phyloP scores from a whole-genome alignment of 2,888 invertebrate species.

The Latheticus oryzae region DNA sequence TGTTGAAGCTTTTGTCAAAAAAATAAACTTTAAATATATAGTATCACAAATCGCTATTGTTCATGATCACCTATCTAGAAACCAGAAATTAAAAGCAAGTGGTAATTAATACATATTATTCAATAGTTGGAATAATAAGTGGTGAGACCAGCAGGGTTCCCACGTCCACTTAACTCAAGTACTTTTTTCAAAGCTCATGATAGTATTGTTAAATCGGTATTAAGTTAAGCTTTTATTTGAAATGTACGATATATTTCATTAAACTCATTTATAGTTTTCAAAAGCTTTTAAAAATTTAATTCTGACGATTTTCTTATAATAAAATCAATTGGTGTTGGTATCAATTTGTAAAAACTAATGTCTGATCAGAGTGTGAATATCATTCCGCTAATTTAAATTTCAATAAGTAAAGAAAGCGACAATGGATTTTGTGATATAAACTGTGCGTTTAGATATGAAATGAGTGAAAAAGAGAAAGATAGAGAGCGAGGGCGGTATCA shows the following conservation, averaged over 20 bases:
- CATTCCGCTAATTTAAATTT: constrained; percentile 53
- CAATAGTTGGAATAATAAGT: no score
- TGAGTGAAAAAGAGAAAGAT: constrained; percentile 36
- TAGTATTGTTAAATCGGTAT: constrained; percentile 51
- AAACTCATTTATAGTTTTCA: no score
- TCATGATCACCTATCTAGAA: no score
- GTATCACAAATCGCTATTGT: no score
- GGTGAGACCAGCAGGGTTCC: constrained; percentile 58
- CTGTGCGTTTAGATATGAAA: no score
- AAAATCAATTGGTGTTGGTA: constrained; percentile 27
- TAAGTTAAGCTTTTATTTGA: constrained; percentile 56
- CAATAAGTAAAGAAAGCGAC: constrained; percentile 49
- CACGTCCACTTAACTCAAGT: constrained; percentile 58
- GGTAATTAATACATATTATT: constrained; percentile 24
- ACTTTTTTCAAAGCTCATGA: constrained; percentile 53
- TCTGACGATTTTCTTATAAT: constrained; percentile 8
- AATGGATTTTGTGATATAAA: constrained; percentile 45
- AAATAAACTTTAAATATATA: no score
- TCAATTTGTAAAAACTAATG: constrained; percentile 34
- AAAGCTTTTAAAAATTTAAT: constrained; percentile 8
- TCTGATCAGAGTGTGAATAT: constrained; percentile 31
- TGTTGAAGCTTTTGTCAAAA: no score
- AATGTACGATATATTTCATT: constrained; percentile 40
- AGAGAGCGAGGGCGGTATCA: constrained; percentile 44
- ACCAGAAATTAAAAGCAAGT: no score